phyloP scores from a whole-genome alignment of 2,113 vertebrate genomes.

The Sphyrna mokarran region DNA sequence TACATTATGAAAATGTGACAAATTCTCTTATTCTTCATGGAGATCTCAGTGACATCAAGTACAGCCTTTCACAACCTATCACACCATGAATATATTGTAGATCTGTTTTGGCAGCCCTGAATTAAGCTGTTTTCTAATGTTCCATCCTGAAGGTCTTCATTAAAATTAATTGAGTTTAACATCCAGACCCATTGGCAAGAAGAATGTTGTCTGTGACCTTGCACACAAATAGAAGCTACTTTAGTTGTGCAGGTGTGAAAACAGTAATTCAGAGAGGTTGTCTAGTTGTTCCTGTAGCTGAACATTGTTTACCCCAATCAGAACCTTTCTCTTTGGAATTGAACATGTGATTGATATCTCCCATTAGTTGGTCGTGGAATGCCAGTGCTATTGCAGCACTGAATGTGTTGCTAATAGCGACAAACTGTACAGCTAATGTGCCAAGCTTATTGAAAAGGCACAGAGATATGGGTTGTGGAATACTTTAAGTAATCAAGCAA shows the following conservation, averaged over 20 bases:
- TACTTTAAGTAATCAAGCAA: neutral
- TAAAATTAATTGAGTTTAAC: neutral
- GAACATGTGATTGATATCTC: neutral
- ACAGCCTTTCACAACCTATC: neutral
- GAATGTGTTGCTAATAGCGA: neutral
- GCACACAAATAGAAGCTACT: neutral
- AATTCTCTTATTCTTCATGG: neutral
- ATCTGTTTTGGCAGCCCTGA: neutral
- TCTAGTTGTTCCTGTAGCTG: neutral
- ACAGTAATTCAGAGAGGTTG: neutral
- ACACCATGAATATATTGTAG: conserved; percentile 1
- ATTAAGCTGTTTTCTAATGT: neutral
- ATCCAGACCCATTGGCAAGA: neutral
- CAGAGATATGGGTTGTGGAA: neutral
- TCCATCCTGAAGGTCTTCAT: neutral
- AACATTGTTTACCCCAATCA: neutral
- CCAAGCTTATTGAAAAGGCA: neutral
- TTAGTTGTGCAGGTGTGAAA: neutral
- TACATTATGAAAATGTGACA: neutral
- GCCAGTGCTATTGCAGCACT: neutral
- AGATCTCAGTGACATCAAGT: neutral
- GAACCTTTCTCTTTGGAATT: neutral
- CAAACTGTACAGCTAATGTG: neutral
- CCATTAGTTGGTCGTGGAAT: neutral
- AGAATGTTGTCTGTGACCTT: neutral